A percentile compares a stretch with the other conserved stretches of the same genome.
Conservation (phyloP, 1,140 invertebrate species). For the Branchinecta lynchi region DNA sequence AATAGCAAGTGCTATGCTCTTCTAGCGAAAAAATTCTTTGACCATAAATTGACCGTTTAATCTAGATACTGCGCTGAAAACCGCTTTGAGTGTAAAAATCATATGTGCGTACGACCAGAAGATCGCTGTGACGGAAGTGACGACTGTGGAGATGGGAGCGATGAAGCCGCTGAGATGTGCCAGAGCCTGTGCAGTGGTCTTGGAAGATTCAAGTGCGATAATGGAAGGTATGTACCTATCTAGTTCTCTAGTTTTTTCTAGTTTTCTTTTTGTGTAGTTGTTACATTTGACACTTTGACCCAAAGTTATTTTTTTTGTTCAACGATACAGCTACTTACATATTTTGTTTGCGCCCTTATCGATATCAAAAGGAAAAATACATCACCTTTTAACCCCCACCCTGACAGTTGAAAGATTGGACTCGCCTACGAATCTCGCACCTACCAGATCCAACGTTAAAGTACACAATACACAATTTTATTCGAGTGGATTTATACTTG, state of each 20-base stretch:
- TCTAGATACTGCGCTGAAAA: slow-evolving; percentile 69
- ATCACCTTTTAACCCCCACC: too few species aligned
- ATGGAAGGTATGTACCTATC: slow-evolving; percentile 32
- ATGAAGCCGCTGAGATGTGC: slow-evolving; percentile 64
- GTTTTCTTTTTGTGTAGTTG: too few species aligned
- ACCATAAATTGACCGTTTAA: slow-evolving; percentile 35
- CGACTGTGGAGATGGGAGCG: slow-evolving; percentile 78
- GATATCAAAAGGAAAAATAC: too few species aligned
- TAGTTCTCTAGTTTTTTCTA: neutral
- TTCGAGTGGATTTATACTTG: too few species aligned
- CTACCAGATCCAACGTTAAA: too few species aligned
- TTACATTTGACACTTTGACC: too few species aligned
- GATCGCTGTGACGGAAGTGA: slow-evolving; percentile 76
- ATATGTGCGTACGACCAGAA: slow-evolving; percentile 65
- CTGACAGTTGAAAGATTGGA: too few species aligned
- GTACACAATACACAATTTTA: too few species aligned
- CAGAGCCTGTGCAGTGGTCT: slow-evolving; percentile 31
- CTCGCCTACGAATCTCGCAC: too few species aligned
- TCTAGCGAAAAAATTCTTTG: neutral
- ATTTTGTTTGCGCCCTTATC: too few species aligned
- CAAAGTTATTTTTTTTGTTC: too few species aligned
- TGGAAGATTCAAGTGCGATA: slow-evolving; percentile 67
- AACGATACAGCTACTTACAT: too few species aligned
- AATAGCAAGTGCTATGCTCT: neutral
- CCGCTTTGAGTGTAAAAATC: slow-evolving; percentile 71